These are phyloP conservation scores for Falco peregrinus DNA, from an alignment of 2,797 vertebrate species.

Conservation along the genomic window DNA sequence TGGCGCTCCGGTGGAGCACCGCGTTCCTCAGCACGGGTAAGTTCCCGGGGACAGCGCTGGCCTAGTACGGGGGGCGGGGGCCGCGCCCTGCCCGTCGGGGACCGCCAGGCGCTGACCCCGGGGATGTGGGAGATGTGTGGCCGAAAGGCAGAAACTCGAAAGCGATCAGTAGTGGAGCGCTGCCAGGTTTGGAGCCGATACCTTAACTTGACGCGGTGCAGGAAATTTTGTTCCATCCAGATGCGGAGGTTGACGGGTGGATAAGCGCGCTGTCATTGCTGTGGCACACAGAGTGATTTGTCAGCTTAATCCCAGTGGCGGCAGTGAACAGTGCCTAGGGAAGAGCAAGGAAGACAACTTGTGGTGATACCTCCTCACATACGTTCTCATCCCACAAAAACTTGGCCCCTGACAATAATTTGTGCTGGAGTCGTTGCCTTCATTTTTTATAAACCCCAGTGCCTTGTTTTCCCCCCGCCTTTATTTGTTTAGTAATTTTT, in stretches of 20 bases:
- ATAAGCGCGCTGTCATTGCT: neutral
- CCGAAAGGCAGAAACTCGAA: neutral
- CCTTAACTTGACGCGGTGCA: neutral
- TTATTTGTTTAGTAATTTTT: neutral
- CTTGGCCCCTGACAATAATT: neutral
- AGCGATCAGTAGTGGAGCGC: fast-evolving
- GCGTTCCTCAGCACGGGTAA: fast-evolving
- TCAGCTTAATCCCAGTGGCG: neutral
- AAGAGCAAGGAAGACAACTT: neutral
- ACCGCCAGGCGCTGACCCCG: neutral
- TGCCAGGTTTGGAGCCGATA: neutral
- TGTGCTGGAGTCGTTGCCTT: neutral
- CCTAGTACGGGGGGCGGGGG: too few species aligned
- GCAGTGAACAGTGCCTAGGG: neutral
- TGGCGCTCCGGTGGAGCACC: fast-evolving
- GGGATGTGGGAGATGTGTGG: neutral
- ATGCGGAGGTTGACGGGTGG: neutral
- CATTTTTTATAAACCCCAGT: neutral
- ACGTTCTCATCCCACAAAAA: neutral
- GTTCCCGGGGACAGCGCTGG: neutral
- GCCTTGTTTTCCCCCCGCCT: neutral
- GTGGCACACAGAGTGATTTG: neutral
- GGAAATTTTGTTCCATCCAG: neutral
- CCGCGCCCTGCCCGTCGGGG: neutral
- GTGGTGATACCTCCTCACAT: fast-evolving